A percentile compares a stretch with the other conserved stretches of the same genome.
phyloP scores from a whole-genome alignment of 2,797 vertebrate species.

The Rhyacichthys aspro region DNA sequence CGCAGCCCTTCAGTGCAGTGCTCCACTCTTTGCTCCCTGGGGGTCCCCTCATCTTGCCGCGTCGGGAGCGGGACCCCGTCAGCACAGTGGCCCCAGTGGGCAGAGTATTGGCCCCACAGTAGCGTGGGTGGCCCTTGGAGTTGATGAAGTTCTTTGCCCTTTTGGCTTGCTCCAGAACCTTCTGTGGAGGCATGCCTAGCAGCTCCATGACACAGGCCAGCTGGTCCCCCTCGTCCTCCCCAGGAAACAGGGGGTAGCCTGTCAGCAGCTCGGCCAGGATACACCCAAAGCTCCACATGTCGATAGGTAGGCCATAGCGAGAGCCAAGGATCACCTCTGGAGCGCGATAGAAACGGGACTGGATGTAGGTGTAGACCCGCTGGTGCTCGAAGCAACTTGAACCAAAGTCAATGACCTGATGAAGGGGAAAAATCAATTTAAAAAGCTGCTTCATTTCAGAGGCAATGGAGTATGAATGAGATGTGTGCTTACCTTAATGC shows the following conservation, averaged over 20 bases:
- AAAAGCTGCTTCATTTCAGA: no score
- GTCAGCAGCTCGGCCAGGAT: conserved; percentile 97
- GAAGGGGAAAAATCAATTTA: fast-evolving
- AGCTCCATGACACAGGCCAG: conserved; percentile 97
- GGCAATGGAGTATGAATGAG: background rate
- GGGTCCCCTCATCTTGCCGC: conserved; percentile 92
- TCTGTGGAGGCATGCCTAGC: conserved; percentile 93
- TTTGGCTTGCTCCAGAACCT: conserved; percentile 94
- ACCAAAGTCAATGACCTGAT: conserved; percentile 94
- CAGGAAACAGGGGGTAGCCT: conserved; percentile 94
- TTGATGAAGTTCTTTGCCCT: conserved; percentile 98
- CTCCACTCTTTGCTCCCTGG: conserved; percentile 95
- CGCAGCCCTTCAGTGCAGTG: conserved; percentile 92
- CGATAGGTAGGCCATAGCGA: conserved; percentile 97
- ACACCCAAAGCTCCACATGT: conserved; percentile 99
- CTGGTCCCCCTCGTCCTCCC: conserved; percentile 98
- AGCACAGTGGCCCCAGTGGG: conserved; percentile 90
- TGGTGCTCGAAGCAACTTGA: conserved; percentile 99
- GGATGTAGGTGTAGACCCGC: conserved; percentile 98
- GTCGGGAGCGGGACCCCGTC: conserved; percentile 92
- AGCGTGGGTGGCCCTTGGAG: conserved; percentile 96
- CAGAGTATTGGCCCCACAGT: conserved; percentile 92
- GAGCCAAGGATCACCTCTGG: conserved; percentile 98
- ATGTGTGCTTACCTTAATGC: conserved; percentile 84
- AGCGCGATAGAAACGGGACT: conserved; percentile 97